A percentile compares a stretch with the other conserved stretches of the same genome.
These are phyloP conservation scores for Rhabdornis inornatus DNA, from an alignment of 2,113 vertebrate species.

Conservation along the genomic window DNA sequence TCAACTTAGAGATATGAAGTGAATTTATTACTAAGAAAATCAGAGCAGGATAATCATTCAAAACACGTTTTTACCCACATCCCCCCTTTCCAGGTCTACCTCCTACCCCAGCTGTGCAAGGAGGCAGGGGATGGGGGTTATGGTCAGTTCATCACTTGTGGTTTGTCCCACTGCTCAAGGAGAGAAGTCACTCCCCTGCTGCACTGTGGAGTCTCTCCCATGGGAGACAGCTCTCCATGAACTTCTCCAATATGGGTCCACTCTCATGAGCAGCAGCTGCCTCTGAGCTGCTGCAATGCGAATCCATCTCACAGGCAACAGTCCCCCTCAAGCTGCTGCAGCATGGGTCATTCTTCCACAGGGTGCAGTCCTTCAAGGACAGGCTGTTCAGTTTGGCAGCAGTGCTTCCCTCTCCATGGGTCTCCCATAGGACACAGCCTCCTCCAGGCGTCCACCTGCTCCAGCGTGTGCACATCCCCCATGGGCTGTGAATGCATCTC, in stretches of 20 bases:
- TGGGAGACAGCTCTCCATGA: neutral
- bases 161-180: neutral
- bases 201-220: neutral
- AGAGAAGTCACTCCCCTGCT: neutral
- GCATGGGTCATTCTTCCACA: fast-evolving
- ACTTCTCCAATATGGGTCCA: too few species aligned
- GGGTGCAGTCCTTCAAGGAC: too few species aligned
- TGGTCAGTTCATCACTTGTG: neutral
- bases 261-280: fast-evolving
- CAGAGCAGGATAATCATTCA: neutral
- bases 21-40: neutral
- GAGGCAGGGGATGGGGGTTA: neutral
- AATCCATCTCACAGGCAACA: neutral
- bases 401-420: fast-evolving
- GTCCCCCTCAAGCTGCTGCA: neutral
- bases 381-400: neutral
- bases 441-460: fast-evolving
- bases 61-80: neutral
- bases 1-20: neutral
- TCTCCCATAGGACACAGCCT: neutral
- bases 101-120: neutral
- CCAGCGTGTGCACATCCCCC: fast-evolving
- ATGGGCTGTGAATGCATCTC: neutral
- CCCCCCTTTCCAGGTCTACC: neutral
- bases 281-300: neutral